A percentile compares a stretch with the other conserved stretches of the same genome.
Evolutionary conservation across 2,888 invertebrate genomes (phyloP).

Genomic region (Dryocosmus kuriphilus): DNA sequence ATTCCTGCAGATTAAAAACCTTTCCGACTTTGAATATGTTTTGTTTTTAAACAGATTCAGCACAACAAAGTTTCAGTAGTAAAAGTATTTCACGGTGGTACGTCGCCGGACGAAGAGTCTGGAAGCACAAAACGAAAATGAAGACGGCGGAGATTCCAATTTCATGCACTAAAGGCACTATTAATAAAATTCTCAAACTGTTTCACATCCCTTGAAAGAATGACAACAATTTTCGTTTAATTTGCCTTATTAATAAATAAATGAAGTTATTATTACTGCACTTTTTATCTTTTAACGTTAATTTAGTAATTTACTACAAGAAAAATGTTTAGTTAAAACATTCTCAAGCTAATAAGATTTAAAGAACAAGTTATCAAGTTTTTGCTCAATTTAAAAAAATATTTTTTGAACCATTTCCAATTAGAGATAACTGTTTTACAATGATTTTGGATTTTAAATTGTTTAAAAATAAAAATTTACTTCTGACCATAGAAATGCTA

Average conservation of each 20-base stretch:
- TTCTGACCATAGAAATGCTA: background rate
- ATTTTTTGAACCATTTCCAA: too few species aligned
- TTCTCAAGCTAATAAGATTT: background rate
- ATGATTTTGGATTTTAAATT: too few species aligned
- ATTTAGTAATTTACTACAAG: background rate
- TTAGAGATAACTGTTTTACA: too few species aligned
- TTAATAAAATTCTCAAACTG: constrained; percentile 34
- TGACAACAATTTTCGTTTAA: background rate
- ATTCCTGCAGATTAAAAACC: background rate
- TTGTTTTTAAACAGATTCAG: background rate
- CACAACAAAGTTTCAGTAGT: constrained; percentile 33
- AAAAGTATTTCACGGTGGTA: constrained; percentile 31
- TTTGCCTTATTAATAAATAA: background rate
- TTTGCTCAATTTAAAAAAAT: too few species aligned
- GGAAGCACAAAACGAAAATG: constrained; percentile 29
- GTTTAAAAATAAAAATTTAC: too few species aligned
- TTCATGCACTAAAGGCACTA: constrained; percentile 34
- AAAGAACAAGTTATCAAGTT: too few species aligned
- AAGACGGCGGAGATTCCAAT: constrained; percentile 34
- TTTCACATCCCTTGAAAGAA: background rate
- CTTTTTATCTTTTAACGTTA: background rate
- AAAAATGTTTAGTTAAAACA: background rate
- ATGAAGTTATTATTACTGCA: background rate
- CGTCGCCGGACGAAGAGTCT: constrained; percentile 25
- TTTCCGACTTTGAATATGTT: background rate